These are phyloP conservation scores for Scaptodrosophila latifasciaeformis DNA, from an alignment of 2,888 invertebrate genomes.

Conservation along the genomic window DNA sequence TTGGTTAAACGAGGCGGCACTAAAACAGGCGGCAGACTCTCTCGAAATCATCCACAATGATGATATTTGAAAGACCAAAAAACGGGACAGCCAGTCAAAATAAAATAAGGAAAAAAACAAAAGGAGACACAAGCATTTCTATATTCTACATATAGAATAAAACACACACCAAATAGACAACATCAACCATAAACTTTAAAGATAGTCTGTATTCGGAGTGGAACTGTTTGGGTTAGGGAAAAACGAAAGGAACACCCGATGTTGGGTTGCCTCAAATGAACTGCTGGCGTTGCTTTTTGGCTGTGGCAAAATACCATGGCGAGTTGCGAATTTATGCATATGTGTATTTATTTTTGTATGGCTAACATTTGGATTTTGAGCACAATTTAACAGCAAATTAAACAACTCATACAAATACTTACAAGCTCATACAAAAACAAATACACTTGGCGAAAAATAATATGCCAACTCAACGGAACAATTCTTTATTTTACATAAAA, in stretches of 20 bases:
- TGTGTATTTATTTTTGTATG: conserved; percentile 43
- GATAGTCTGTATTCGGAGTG: neutral
- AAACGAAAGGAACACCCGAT: too few relatives aligned
- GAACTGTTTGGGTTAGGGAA: too few relatives aligned
- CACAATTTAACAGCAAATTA: conserved; percentile 65
- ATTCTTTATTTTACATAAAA: too few relatives aligned
- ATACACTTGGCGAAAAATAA: conserved; percentile 10
- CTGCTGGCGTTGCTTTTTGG: neutral
- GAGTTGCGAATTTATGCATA: conserved; percentile 34
- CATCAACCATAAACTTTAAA: neutral
- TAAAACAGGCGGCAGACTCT: too few relatives aligned
- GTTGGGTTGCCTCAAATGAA: too few relatives aligned
- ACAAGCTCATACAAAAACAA: conserved; percentile 21
- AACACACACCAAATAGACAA: neutral
- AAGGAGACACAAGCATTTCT: too few relatives aligned
- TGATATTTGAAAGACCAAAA: conserved; percentile 23
- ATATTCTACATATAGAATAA: too few relatives aligned
- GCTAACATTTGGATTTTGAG: conserved; percentile 53
- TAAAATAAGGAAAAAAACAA: too few relatives aligned
- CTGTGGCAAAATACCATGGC: neutral
- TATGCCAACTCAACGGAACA: conserved; percentile 15
- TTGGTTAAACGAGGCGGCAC: neutral
- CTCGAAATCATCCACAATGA: too few relatives aligned
- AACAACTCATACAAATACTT: conserved; percentile 32
- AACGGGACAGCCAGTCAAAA: neutral